Evolutionary conservation across 2,113 vertebrate genomes (phyloP).

Genomic region (Siniperca chuatsi): DNA sequence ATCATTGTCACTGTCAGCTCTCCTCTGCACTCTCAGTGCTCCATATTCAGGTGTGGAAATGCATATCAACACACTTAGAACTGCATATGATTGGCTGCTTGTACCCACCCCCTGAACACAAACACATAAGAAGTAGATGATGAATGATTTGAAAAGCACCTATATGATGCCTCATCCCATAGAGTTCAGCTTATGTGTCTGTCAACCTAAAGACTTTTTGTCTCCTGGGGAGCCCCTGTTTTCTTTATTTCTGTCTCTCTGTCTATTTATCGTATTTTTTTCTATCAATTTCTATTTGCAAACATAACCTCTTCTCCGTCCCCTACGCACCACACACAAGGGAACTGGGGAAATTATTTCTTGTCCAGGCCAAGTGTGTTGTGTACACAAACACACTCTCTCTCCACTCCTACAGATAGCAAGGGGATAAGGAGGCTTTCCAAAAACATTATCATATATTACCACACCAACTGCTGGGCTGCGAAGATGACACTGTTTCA

Average conservation of each 20-base stretch:
- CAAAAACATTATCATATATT: constrained; percentile 41
- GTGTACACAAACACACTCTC: constrained; percentile 26
- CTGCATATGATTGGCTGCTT: not conserved
- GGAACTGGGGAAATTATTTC: constrained; percentile 22
- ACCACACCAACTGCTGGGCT: not conserved
- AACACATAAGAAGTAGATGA: not conserved
- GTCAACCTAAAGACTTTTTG: constrained; percentile 5
- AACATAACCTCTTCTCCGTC: constrained; percentile 1
- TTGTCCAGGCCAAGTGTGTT: constrained; percentile 4
- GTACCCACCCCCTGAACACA: not conserved
- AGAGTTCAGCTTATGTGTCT: not conserved
- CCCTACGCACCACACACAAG: not conserved
- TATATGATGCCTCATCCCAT: not conserved
- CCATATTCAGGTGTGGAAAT: not conserved
- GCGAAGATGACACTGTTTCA: constrained; percentile 26
- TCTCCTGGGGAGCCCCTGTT: not conserved
- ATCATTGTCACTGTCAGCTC: not conserved
- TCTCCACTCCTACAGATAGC: constrained; percentile 13
- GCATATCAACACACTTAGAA: not conserved
- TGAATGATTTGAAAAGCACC: not conserved
- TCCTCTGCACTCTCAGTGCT: not conserved
- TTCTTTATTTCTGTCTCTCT: not conserved
- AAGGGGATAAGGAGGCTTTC: constrained; percentile 24
- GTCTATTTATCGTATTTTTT: constrained; percentile 26
- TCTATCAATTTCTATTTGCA: constrained; percentile 29